Evolutionary conservation across 2,888 invertebrate genomes (phyloP).

Genomic region (Cataglyphis altisquamis): DNA sequence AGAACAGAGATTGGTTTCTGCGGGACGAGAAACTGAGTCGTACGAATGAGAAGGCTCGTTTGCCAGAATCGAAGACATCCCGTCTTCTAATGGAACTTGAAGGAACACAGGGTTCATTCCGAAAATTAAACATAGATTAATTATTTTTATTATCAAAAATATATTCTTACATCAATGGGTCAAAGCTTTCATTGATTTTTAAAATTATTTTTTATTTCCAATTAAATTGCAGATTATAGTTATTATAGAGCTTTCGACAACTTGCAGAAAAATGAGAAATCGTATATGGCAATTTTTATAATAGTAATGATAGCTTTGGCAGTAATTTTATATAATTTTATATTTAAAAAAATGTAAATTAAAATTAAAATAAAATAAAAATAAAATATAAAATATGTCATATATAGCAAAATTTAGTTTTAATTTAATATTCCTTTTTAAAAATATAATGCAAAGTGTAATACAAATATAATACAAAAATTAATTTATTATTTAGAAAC

Average conservation of each 20-base stretch:
- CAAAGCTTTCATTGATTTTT: neutral
- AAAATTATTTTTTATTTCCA: neutral
- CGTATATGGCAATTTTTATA: neutral
- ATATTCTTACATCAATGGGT: neutral
- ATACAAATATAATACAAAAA: neutral
- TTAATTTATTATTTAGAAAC: neutral
- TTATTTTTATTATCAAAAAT: neutral
- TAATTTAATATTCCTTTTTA: neutral
- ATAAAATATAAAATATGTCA: neutral
- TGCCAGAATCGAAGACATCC: constrained; percentile 76
- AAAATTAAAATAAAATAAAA: neutral
- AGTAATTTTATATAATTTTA: neutral
- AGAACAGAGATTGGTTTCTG: constrained; percentile 83
- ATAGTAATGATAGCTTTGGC: neutral
- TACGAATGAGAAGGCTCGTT: constrained; percentile 80
- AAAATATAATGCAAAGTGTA: neutral
- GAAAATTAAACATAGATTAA: constrained; percentile 83
- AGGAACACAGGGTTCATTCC: constrained; percentile 83
- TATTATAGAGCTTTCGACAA: neutral
- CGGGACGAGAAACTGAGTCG: constrained; percentile 83
- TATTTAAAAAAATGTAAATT: neutral
- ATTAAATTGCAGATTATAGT: neutral
- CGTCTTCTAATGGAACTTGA: constrained; percentile 77
- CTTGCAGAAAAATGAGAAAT: neutral
- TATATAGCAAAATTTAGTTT: neutral